Base-by-base conservation (phyloP, 1,140 invertebrate species). In the Achroia grisella region DNA sequence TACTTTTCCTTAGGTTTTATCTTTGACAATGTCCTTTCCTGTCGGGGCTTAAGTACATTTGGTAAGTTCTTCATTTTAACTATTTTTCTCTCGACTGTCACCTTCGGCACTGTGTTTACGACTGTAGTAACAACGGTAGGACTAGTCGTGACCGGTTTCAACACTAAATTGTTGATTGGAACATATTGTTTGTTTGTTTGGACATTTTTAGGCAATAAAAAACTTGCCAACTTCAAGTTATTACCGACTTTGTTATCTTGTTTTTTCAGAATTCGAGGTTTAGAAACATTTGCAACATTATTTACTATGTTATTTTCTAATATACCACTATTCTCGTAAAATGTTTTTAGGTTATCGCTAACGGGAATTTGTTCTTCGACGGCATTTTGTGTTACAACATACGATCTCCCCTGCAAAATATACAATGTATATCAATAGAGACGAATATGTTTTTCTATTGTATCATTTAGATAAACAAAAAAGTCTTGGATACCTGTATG, bases 301-400 rank as follows among this genome's bases (percentile, higher is more conserved):
- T 42, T 39, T 12, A 50, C 52, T 37, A 82, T 58, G 63, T 70
- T 72, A 63, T 66, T 72, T 56, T 75, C 80, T 28, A 84, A 56
- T 61, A 77, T 78, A 45, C 77, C 80, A 68, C 77, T 84, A 64
- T 71, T 84, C 72, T 84, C 80, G 54, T 84, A 84, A 59, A 80
- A 84, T 49, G 54, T 66, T 64, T 81, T 81, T 44, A 84, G 69
- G 58, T 69, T 81, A 58, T 74, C 65, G 45, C 59, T 69, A 5
- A 75, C 58, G 27, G 77, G 71, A 46, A 68, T 78, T 28, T 64
- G 62, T 31, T 45, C 43, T 12, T 57, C 56, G 32, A 56, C 43
- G 43, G 46, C 59, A 33, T 58, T 63, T 42, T 60, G 68, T n/a
- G 73, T 50, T 29, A 81, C 41, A 35, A 79, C 47, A 44, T 71